Evolutionary conservation across 2,888 invertebrate genomes (phyloP).

Genomic region (Cylloceria caligata): DNA sequence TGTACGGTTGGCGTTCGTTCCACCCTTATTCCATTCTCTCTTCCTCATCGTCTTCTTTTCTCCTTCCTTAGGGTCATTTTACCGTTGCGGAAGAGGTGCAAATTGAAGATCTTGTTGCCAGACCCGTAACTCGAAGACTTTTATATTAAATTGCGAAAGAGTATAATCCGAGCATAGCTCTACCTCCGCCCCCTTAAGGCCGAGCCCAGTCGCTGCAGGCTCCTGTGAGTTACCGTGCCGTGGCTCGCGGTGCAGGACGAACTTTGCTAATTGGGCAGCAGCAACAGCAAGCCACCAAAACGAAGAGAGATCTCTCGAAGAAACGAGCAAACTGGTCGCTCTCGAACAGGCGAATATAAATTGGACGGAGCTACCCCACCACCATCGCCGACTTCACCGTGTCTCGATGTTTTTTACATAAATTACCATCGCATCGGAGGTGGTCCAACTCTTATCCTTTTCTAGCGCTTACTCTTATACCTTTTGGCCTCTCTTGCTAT

Average conservation of each 20-base stretch:
- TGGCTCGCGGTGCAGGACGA: slow-evolving; percentile 52
- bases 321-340: slow-evolving; percentile 53
- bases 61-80: slow-evolving; percentile 57
- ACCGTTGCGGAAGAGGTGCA: slow-evolving; percentile 66
- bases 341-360: slow-evolving; percentile 65
- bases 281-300: slow-evolving; percentile 46
- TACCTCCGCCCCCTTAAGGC: slow-evolving; percentile 16
- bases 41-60: slow-evolving; percentile 24
- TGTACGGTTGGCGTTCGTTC: slow-evolving; percentile 33
- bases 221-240: slow-evolving; percentile 41
- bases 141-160: slow-evolving; percentile 65
- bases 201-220: slow-evolving; percentile 31
- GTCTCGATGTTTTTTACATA: slow-evolving; percentile 65
- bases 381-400: slow-evolving; percentile 37
- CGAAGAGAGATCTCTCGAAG: slow-evolving; percentile 54
- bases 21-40: neutral
- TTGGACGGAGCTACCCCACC: slow-evolving; percentile 34
- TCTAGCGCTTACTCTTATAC: slow-evolving; percentile 30
- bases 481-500: slow-evolving; percentile 14
- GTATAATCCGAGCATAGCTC: slow-evolving; percentile 31
- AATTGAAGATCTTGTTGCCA: slow-evolving; percentile 65
- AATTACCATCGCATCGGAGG: slow-evolving; percentile 65
- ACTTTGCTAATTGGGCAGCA: slow-evolving; percentile 66
- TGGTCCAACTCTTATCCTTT: slow-evolving; percentile 32
- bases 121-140: slow-evolving; percentile 67